Evolutionary conservation across 2,797 vertebrate species (phyloP).

Genomic region (Garrulus glandarius): DNA sequence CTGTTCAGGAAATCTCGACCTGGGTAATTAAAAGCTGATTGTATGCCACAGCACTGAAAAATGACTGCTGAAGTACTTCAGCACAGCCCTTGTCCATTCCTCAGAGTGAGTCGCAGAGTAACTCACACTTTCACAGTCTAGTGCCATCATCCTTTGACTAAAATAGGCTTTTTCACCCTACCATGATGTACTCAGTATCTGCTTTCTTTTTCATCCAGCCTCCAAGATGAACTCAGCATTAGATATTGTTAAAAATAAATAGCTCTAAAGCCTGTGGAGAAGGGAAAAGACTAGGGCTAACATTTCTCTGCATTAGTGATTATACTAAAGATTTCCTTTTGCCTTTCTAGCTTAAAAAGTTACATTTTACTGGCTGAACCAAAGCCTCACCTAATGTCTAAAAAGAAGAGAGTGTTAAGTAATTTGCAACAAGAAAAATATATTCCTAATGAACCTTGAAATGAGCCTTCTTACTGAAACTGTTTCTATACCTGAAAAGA

Average conservation of each 20-base stretch:
- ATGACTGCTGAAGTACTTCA: not conserved
- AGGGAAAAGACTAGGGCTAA: not conserved
- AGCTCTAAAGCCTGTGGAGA: not conserved
- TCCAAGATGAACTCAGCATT: not conserved
- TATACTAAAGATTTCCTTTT: conserved; percentile 45
- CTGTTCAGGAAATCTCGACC: not conserved
- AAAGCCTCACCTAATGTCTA: conserved; percentile 27
- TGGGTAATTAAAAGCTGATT: not conserved
- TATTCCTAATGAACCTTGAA: conserved; percentile 45
- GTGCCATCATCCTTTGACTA: not conserved
- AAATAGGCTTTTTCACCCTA: conserved; percentile 19
- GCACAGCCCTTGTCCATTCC: not conserved
- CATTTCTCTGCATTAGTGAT: conserved; percentile 26
- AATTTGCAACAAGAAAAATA: conserved; percentile 59
- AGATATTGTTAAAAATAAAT: not conserved
- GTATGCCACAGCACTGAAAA: not conserved
- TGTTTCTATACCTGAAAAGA: conserved; percentile 43
- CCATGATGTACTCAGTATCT: not conserved
- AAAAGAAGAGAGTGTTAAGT: conserved; percentile 27
- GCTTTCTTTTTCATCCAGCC: not conserved
- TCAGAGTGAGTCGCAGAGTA: not conserved
- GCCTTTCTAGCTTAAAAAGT: conserved; percentile 30
- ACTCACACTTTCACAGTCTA: not conserved
- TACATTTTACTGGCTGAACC: conserved; percentile 26
- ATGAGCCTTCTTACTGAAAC: not conserved